Evolutionary conservation across 2,113 vertebrate genomes (phyloP).

Genomic region (Syrrhaptes paradoxus): DNA sequence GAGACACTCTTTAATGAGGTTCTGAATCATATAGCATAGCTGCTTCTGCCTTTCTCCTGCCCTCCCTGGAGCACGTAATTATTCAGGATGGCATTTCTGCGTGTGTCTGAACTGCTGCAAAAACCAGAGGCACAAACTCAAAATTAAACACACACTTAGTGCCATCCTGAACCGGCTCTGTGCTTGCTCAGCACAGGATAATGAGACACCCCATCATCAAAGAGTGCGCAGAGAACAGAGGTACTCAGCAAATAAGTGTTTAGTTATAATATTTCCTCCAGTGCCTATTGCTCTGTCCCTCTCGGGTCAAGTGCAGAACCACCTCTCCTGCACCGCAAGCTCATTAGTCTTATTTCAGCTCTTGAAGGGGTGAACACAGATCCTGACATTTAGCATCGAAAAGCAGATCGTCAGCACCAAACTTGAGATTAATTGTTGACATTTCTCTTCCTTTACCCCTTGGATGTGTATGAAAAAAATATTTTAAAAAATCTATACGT

Average conservation of each 20-base stretch:
- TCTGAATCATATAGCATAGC: background rate
- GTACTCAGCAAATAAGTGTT: background rate
- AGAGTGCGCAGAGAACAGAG: background rate
- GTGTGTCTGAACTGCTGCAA: background rate
- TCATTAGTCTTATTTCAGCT: constrained; percentile 18
- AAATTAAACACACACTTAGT: background rate
- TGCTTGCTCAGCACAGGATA: background rate
- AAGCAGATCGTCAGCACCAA: background rate
- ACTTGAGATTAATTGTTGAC: background rate
- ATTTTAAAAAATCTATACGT: background rate
- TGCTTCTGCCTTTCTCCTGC: background rate
- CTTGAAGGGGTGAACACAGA: background rate
- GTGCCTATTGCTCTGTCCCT: background rate
- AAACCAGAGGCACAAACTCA: background rate
- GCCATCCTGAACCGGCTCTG: background rate
- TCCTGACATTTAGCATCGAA: background rate
- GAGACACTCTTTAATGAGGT: background rate
- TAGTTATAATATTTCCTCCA: background rate
- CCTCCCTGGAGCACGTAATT: accelerated
- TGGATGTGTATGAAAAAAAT: background rate
- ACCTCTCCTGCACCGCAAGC: background rate
- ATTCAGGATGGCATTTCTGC: background rate
- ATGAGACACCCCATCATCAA: accelerated
- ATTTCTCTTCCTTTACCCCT: background rate
- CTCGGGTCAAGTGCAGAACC: background rate